These are phyloP conservation scores for Amyelois transitella DNA, from an alignment of 1,140 invertebrate species.

Conservation along the genomic window DNA sequence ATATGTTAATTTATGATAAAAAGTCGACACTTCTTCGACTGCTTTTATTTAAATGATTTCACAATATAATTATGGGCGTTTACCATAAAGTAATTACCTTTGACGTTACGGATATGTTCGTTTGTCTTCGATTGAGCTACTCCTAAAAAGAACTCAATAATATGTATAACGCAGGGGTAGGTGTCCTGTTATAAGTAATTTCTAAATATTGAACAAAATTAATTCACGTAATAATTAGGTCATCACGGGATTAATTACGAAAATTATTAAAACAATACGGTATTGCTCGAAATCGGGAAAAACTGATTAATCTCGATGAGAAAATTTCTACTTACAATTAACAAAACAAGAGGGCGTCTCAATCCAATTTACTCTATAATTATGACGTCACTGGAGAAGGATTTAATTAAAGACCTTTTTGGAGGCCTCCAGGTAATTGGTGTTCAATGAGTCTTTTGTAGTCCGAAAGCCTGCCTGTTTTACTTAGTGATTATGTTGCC, in stretches of 20 bases:
- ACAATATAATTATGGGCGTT: no score
- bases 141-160: no score
- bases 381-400: conserved; percentile 72
- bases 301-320: conserved; percentile 52
- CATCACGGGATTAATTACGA: background rate
- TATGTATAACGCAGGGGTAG: no score
- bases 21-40: no score
- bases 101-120: no score
- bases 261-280: background rate
- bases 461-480: conserved; percentile 50
- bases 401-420: conserved; percentile 72
- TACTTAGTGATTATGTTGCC: conserved; percentile 50
- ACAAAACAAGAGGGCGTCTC: conserved; percentile 65
- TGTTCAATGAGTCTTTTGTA: conserved; percentile 71
- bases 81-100: no score
- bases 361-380: conserved; percentile 69
- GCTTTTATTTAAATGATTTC: no score
- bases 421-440: conserved; percentile 66
- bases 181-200: no score
- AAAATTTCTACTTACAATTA: conserved; percentile 62
- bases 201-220: background rate
- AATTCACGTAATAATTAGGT: background rate
- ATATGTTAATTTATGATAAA: no score
- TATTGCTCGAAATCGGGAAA: conserved; percentile 16
- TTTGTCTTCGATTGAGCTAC: no score